Evolutionary conservation across 1,140 invertebrate species (phyloP), one percentile per base, ranked within the genome.

Genomic region (Brachionus manjavacas): DNA sequence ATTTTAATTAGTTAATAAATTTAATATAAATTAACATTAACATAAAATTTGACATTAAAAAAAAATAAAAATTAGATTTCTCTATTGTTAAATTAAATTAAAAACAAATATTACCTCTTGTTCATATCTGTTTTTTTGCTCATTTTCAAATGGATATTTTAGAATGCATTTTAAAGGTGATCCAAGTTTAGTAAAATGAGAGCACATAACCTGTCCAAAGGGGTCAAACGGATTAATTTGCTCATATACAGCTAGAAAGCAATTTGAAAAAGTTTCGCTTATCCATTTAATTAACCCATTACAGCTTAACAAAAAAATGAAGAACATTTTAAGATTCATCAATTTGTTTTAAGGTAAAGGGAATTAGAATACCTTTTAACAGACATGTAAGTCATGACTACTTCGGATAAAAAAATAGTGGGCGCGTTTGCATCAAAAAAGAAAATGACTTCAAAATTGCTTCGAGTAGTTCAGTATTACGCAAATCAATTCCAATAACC

Each of bases 161-260:
- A 85, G 85, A 25, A 91, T 87, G 72, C 90, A 89, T 83, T 88
- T 88, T 28, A 92, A 86, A 16, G 90, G 90, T 52, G 89, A 91
- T 1, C 90, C 88, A 49, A 91, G 86, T 25, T 86, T 88, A n/a
- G 87, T 85, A 85, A 91, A 92, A 87, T 92, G 91, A 6, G 88
- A 88, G 88, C 87, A 88, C 90, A 91, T 91, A 68, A 91, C 87
- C 66, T 86, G 72, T 66, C 91, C 91, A 90, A 91, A 91, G 7
- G 89, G 87, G 88, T 91, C 91, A 86, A 88, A 78, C 25, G 90
- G 90, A 72, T 64, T 86, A 85, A 91, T 88, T 87, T 91, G 91
- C 86, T 91, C 91, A 88, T 91, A 92, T 31, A 89, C 87, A 8
- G 89, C 86, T 87, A 91, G 91, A 8, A 88, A 85, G 60, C 87